phyloP scores from a whole-genome alignment of 2,797 vertebrate genomes.

The Galaxias olidus region DNA sequence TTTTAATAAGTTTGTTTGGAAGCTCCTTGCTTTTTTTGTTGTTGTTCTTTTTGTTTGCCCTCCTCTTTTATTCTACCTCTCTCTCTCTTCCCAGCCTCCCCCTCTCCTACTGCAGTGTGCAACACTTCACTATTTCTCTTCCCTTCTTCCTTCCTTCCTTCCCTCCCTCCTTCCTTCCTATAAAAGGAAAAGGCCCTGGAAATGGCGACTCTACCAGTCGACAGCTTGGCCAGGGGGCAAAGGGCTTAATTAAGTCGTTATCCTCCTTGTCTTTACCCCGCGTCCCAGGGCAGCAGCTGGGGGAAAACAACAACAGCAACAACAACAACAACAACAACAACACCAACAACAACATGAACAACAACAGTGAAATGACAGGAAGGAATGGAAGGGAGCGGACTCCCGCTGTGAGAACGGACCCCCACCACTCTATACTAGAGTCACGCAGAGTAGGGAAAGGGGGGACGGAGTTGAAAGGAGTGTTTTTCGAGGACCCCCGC shows the following conservation, averaged over 20 bases:
- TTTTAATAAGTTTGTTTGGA: slow-evolving; percentile 50
- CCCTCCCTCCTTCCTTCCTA: not conserved
- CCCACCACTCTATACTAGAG: too few relatives aligned
- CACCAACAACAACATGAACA: slow-evolving; percentile 30
- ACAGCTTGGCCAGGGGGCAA: slow-evolving; percentile 42
- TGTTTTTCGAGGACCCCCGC: too few relatives aligned
- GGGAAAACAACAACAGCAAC: slow-evolving; percentile 48
- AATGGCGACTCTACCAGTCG: slow-evolving; percentile 44
- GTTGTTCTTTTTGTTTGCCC: not conserved
- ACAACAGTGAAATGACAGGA: slow-evolving; percentile 6
- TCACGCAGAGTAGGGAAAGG: too few relatives aligned
- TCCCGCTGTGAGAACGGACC: too few relatives aligned
- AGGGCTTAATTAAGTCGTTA: slow-evolving; percentile 57
- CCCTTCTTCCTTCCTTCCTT: not conserved
- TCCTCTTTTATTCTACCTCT: not conserved
- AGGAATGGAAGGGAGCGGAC: not conserved
- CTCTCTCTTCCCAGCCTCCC: slow-evolving; percentile 8
- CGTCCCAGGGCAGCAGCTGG: slow-evolving; percentile 49
- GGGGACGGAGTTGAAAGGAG: too few relatives aligned
- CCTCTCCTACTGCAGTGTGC: not conserved
- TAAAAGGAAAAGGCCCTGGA: slow-evolving; percentile 43
- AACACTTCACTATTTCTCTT: slow-evolving; percentile 34
- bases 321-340: slow-evolving; percentile 50
- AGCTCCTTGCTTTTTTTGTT: slow-evolving; percentile 23
- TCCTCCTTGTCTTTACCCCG: slow-evolving; percentile 39